Evolutionary conservation across 2,888 invertebrate genomes (phyloP).

Genomic region (Drosophila quasianomalipes): DNA sequence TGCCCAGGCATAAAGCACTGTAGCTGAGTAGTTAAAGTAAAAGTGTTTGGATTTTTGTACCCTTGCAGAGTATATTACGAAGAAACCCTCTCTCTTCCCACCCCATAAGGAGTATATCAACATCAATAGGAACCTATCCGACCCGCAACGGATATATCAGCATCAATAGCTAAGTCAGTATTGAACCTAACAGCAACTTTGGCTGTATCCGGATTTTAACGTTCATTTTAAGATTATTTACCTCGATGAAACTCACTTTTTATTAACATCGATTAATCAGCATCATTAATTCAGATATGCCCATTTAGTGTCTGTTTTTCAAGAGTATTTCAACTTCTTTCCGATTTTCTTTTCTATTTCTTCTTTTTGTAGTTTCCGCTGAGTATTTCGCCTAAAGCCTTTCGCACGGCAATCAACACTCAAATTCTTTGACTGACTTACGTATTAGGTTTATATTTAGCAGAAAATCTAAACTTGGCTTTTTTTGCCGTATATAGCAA

Average conservation of each 20-base stretch:
- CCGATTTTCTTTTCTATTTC: not conserved
- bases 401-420: slow-evolving; percentile 20
- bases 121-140: not conserved
- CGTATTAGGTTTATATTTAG: slow-evolving; percentile 34
- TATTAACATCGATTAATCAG: not conserved
- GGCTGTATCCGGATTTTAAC: not conserved
- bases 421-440: slow-evolving; percentile 20
- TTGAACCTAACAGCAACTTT: not conserved
- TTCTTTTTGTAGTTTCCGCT: not conserved
- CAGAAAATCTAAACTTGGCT: slow-evolving; percentile 22
- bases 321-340: not conserved
- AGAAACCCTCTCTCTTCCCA: not conserved
- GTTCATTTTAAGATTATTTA: not conserved
- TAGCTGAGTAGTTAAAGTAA: slow-evolving; percentile 14
- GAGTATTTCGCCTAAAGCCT: slow-evolving; percentile 2
- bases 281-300: not conserved
- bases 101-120: not conserved
- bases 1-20: not conserved
- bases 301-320: not conserved
- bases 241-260: not conserved
- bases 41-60: slow-evolving; percentile 19
- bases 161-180: not conserved
- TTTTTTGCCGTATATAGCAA: slow-evolving; percentile 1
- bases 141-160: not conserved
- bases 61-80: not conserved